Evolutionary conservation across 2,113 vertebrate species (phyloP), one percentile per base, ranked within the genome.

Genomic region (Marmota monax): DNA sequence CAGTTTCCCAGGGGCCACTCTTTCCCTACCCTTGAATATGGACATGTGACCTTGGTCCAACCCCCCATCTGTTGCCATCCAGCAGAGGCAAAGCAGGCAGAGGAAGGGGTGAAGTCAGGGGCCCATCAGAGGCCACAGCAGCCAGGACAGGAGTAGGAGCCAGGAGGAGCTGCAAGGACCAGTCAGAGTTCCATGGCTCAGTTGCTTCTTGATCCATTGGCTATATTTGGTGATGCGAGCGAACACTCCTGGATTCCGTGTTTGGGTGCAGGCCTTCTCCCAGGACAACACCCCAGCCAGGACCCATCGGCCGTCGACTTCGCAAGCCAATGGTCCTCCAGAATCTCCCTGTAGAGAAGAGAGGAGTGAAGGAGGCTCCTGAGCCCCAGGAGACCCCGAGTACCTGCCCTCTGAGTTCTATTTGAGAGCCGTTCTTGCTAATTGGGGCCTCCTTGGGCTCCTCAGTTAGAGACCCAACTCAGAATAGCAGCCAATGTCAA

Each of bases 281-380:
- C 99, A 99, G 77, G 99, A 99, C 97, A 99, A 98, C 73, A 99
- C 97, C 1, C 99, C 99, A 0, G 98, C 99, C 96, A 99, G 98
- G 79, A 98, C 98, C 99, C 99, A 99, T 22, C 92, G 97, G 63
- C 97, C 98, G 1, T 93, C 63, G 0, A 98, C 98, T 92, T 98
- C 82, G 77, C 99, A 99, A 73, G 99, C 98, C 96, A 99, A 74
- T 0, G 99, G 99, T 5, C 99, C 99, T 2, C 99, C 99, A 1
- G 99, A 98, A 95, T 99, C 99, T 2, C 99, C 99, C 99, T 99
- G 17, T 45, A 45, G 76, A 82, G 98, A 65, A 97, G 48, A 95
- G 63, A 80, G 76, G 45, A 74, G 58, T 51, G 23, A 65, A 3
- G 42, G 78, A 53, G 34, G 58, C 13, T 84, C 70, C 29, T 34